Evolutionary conservation across 2,888 invertebrate species (phyloP), one percentile per base, ranked within the genome.

Genomic region (Margaritifera margaritifera): DNA sequence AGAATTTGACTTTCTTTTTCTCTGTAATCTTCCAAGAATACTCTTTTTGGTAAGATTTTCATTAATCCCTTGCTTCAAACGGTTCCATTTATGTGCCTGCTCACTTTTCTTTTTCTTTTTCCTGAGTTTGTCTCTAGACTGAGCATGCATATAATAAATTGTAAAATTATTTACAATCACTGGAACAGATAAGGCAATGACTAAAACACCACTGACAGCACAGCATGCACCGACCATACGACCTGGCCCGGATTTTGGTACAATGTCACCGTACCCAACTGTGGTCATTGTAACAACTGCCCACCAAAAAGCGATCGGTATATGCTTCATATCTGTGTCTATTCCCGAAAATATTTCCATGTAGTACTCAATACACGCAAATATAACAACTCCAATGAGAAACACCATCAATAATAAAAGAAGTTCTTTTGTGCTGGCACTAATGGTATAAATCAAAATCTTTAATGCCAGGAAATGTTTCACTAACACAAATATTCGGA

Each of bases 281-380:
- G 98, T 98, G 90, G 96, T 96, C 95, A 96, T 96, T 90, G 96
- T 96, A 90, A 96, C 95, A 87, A 96, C 70, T 1, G 86, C 86
- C 96, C 96, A 96, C 96, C 96, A 96, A 92, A 96, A 96, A 79
- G 95, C 95, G 90, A 95, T 94, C 84, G 96, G 96, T 61, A 83
- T 83, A 58, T 81, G 78, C 42, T 77, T 66, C 54, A 82, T 80
- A 42, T 81, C 76, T 18, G 78, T 69, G 8, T 64, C 73, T 31
- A 68, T 64, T 22, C 77, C 73, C 0, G 80, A 74, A 60, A 79
- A 79, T 56, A 80, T 78, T 68, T 83, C 83, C 79, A 80, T 80
- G 54, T 82, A 82, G 62, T 81, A 82, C 64, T 77, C 78, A 19
- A 82, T 66, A 66, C 80, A 82, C 1, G 82, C 81, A 58, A 82